Conservation (phyloP, 2,797 vertebrate genomes). For the Amazona ochrocephala region DNA sequence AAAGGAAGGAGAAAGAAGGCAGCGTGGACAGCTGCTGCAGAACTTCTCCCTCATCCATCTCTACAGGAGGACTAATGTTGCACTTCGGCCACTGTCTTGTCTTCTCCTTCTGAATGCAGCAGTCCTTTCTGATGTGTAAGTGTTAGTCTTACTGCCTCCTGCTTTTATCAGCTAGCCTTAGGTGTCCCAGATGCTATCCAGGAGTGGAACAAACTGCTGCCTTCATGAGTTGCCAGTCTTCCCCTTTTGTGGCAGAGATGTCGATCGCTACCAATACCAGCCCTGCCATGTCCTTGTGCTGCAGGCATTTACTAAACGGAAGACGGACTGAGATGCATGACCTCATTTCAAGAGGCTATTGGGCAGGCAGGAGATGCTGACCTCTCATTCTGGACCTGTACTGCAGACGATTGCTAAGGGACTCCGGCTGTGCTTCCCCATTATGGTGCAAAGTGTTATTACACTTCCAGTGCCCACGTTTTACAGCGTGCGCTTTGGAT, state of each 20-base stretch:
- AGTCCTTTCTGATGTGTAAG: not conserved
- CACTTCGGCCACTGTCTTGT: not conserved
- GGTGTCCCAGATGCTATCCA: not conserved
- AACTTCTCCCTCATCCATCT: not conserved
- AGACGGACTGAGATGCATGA: not conserved
- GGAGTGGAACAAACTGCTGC: not conserved
- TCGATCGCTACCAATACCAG: not conserved
- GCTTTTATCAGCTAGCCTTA: not conserved
- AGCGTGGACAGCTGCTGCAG: not conserved
- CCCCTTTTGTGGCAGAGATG: not conserved
- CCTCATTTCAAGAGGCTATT: not conserved
- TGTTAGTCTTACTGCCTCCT: not conserved
- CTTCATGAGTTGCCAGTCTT: not conserved
- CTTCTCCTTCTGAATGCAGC: not conserved
- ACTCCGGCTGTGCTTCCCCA: not conserved
- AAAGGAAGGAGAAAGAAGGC: not conserved
- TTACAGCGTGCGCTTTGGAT: not conserved
- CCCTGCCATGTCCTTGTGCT: not conserved
- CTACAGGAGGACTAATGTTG: not conserved
- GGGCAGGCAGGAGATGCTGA: not conserved
- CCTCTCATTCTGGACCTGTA: not conserved
- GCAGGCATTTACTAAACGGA: not conserved
- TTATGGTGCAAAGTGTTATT: accelerated
- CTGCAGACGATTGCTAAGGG: not conserved
- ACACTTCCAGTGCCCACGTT: not conserved